Evolutionary conservation across 1,140 invertebrate genomes (phyloP), one percentile per base, ranked within the genome.

Genomic region (Lucilia sericata): DNA sequence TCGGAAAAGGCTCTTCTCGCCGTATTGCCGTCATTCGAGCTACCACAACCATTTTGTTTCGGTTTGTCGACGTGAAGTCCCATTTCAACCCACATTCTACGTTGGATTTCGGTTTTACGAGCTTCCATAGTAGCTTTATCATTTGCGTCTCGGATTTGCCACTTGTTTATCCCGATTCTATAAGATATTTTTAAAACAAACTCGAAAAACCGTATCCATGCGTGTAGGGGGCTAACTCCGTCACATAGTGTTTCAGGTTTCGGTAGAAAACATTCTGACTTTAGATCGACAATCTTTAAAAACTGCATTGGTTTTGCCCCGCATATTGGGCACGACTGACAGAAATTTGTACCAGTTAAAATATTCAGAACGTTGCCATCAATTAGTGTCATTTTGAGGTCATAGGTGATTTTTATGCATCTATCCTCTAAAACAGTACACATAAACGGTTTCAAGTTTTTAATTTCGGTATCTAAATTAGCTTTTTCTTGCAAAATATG

Each of bases 1-100:
- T 74, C 25, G n/a, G 76, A 80, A 82, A 82, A 82, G n/a, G 80
- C 80, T 82, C 47, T 82, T 55, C 80, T 51, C 7, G 49, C 80
- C 10, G 80, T 82, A 55, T 82, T 82, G 14, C 47, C 80, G n/a
- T 82, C 78, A n/a, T 82, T 82, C 9, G 49, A 49, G 21, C n/a
- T 51, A 17, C 42, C 78, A 47, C 42, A n/a, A 5, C 78, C 78
- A 55, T 51, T 82, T 51, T 14, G 5, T 21, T 82, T 82, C 17
- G 78, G 78, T 25, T 82, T 81, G 19, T 70, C 14, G 3, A 70
- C 65, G 19, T 70, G 13, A 19, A 70, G 65, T 10, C 65, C 14
- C n/a, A 74, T 74, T 74, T 74, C n/a, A 10, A 21, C 65, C 65
- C 65, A 74, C n/a, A 74, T 21, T 74, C 10, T n/a, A 10, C 25